Conservation (phyloP, 1,140 invertebrate species). For the Drosophila eugracilis region DNA sequence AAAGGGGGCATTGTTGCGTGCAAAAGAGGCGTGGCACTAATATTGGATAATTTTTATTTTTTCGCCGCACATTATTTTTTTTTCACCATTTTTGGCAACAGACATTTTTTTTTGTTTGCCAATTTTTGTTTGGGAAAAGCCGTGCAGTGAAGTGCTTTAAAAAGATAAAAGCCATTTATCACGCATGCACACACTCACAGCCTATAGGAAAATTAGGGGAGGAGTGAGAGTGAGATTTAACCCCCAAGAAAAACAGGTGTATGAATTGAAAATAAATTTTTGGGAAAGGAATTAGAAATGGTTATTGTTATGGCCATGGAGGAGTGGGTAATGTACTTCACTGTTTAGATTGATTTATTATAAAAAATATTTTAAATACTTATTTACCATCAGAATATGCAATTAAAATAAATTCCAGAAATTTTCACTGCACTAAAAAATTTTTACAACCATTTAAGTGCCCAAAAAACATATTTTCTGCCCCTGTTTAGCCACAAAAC, state of each 20-base stretch:
- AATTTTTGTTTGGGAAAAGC: conserved; percentile 50
- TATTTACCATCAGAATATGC: too few relatives aligned
- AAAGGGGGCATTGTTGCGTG: conserved; percentile 48
- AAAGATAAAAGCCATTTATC: conserved; percentile 83
- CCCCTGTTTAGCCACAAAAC: too few relatives aligned
- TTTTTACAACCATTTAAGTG: too few relatives aligned
- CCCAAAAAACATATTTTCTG: too few relatives aligned
- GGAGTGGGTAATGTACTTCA: too few relatives aligned
- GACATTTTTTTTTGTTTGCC: conserved; percentile 33
- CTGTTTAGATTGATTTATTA: too few relatives aligned
- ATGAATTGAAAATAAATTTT: conserved; percentile 16
- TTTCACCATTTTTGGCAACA: conserved; percentile 14
- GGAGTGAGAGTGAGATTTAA: not conserved
- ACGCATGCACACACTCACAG: conserved; percentile 62
- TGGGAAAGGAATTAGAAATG: conserved; percentile 10
- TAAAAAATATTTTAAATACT: too few relatives aligned
- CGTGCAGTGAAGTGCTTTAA: conserved; percentile 77
- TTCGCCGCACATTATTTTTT: not conserved
- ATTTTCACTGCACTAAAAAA: too few relatives aligned
- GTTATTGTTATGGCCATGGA: too few relatives aligned
- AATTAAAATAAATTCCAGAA: too few relatives aligned
- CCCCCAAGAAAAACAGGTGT: conserved; percentile 33
- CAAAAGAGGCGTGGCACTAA: conserved; percentile 24
- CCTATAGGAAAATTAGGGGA: not conserved
- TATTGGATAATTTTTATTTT: conserved; percentile 58